Conservation (phyloP, 2,797 vertebrate genomes). For the Oryzias sinensis region DNA sequence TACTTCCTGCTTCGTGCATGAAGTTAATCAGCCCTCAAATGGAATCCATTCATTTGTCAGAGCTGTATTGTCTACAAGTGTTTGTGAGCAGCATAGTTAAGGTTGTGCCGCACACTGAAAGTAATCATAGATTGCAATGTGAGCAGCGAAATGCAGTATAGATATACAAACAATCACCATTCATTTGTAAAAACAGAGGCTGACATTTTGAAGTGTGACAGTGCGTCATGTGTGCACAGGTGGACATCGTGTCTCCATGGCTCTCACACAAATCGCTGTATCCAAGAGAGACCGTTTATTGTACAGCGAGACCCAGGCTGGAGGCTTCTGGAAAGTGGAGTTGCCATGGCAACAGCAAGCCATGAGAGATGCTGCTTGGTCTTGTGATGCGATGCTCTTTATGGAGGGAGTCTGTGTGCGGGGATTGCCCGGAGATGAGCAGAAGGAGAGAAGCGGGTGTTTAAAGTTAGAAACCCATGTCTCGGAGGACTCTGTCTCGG, state of each 20-base stretch:
- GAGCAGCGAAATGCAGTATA: background rate
- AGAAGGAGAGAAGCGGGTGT: constrained; percentile 11
- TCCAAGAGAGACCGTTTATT: constrained; percentile 71
- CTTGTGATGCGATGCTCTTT: constrained; percentile 57
- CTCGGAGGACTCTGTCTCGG: constrained; percentile 5
- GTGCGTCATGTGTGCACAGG: constrained; percentile 12
- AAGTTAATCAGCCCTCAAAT: constrained; percentile 70
- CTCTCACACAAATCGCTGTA: constrained; percentile 43
- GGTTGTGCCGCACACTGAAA: constrained; percentile 4
- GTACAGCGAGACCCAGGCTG: constrained; percentile 65
- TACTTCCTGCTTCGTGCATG: constrained; percentile 70
- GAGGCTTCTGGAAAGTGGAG: constrained; percentile 78
- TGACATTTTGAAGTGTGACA: background rate
- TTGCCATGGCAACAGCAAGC: constrained; percentile 83
- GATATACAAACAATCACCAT: background rate
- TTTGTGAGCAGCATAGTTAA: constrained; percentile 12
- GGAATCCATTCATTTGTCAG: constrained; percentile 60
- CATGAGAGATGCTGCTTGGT: constrained; percentile 70
- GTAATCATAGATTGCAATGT: constrained; percentile 10
- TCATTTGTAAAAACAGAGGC: constrained; percentile 2
- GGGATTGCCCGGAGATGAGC: constrained; percentile 56
- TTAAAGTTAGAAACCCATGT: constrained; percentile 49
- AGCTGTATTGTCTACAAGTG: constrained; percentile 29
- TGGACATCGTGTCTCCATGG: constrained; percentile 38
- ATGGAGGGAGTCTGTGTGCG: constrained; percentile 44